These are phyloP conservation scores for Parnassius glacialis DNA, from an alignment of 2,888 invertebrate species.

Conservation along the genomic window DNA sequence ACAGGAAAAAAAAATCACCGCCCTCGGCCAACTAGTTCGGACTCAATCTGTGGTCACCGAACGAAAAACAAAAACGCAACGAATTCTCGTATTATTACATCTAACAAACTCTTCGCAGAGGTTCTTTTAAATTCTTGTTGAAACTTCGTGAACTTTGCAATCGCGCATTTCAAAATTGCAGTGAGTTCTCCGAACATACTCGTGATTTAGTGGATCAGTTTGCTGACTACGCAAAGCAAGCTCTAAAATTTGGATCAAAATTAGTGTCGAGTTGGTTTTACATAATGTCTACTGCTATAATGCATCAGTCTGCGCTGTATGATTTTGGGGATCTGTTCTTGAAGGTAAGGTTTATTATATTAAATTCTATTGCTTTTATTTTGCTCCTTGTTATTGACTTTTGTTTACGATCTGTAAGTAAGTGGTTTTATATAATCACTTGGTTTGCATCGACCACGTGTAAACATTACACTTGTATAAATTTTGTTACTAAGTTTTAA, in stretches of 20 bases:
- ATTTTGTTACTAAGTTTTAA: no score
- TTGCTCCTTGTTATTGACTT: background rate
- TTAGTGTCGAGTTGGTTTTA: slow-evolving; percentile 68
- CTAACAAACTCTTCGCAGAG: slow-evolving; percentile 51
- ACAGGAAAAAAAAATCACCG: slow-evolving; percentile 53
- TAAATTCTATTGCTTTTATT: background rate
- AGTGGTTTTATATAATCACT: background rate
- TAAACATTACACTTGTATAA: background rate
- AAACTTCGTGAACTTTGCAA: slow-evolving; percentile 59
- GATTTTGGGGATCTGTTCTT: slow-evolving; percentile 87
- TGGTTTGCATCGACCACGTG: slow-evolving; percentile 8
- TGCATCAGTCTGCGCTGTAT: slow-evolving; percentile 87
- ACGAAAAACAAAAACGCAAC: slow-evolving; percentile 75
- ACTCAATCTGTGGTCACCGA: slow-evolving; percentile 72
- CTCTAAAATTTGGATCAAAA: slow-evolving; percentile 61
- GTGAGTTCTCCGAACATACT: slow-evolving; percentile 68
- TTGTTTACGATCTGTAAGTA: no score
- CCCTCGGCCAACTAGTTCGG: slow-evolving; percentile 75
- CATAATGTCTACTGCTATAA: slow-evolving; percentile 89
- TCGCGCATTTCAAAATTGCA: slow-evolving; percentile 62
- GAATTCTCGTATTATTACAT: slow-evolving; percentile 59
- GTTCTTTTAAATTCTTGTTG: slow-evolving; percentile 66
- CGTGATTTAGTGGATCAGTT: slow-evolving; percentile 75
- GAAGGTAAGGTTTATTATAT: slow-evolving; percentile 78
- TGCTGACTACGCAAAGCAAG: slow-evolving; percentile 48